These are phyloP conservation scores for Aldrovandia affinis DNA, from an alignment of 2,797 vertebrate genomes.

Conservation along the genomic window DNA sequence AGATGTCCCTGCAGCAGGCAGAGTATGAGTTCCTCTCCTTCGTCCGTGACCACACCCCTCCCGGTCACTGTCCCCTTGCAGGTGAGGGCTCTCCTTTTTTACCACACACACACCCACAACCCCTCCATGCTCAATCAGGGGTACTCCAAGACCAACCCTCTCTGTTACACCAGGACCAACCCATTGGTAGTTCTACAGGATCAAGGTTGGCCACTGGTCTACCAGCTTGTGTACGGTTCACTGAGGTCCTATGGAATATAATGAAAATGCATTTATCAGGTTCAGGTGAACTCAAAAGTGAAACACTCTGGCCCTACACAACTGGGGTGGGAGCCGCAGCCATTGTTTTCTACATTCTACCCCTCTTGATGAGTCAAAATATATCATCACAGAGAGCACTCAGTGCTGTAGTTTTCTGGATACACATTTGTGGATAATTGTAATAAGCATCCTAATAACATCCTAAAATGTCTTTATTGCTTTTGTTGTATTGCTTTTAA, in stretches of 20 bases:
- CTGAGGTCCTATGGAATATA: no score
- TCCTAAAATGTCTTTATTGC: no score
- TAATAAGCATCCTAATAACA: not conserved
- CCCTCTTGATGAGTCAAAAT: not conserved
- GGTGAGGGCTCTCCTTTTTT: slow-evolving; percentile 69
- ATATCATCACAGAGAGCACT: not conserved
- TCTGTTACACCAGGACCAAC: no score
- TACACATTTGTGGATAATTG: not conserved
- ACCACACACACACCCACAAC: not conserved
- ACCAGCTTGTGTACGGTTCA: no score
- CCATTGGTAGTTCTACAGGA: no score
- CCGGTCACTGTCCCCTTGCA: slow-evolving; percentile 91
- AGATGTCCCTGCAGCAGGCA: slow-evolving; percentile 85
- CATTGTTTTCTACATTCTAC: not conserved
- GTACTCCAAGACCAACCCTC: not conserved
- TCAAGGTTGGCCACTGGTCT: no score
- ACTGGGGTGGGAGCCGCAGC: not conserved
- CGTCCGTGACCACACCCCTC: slow-evolving; percentile 88
- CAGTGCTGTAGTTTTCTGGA: not conserved
- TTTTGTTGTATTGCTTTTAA: no score
- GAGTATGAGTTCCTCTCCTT: slow-evolving; percentile 96
- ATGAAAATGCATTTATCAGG: no score
- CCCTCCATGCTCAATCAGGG: not conserved
- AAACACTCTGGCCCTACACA: no score
- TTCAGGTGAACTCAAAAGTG: no score